These are phyloP conservation scores for Lycaena phlaeas DNA, from an alignment of 2,888 invertebrate species.

Conservation along the genomic window DNA sequence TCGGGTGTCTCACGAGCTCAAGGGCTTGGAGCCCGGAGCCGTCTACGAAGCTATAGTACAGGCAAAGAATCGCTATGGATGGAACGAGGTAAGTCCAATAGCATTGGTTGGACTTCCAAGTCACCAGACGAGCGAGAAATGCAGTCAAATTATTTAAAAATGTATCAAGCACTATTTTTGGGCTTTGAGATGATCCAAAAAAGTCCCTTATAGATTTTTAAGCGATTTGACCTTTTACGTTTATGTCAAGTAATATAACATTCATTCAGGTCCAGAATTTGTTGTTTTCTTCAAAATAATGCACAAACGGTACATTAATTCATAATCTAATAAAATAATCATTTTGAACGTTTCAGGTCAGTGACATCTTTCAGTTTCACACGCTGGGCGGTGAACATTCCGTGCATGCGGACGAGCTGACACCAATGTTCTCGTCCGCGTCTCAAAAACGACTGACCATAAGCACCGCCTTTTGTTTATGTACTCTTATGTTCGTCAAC, in stretches of 20 bases:
- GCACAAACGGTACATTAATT: too few relatives aligned
- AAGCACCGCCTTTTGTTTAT: conserved; percentile 31
- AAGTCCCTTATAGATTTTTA: too few relatives aligned
- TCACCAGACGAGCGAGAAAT: too few relatives aligned
- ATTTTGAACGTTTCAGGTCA: conserved; percentile 61
- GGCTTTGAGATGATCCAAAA: too few relatives aligned
- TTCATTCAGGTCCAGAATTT: too few relatives aligned
- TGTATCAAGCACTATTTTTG: too few relatives aligned
- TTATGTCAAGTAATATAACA: too few relatives aligned
- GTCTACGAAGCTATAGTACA: conserved; percentile 83
- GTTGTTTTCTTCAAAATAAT: too few relatives aligned
- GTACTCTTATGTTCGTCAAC: conserved; percentile 22
- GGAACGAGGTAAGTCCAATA: conserved; percentile 79
- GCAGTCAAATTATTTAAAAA: too few relatives aligned
- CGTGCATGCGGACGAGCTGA: conserved; percentile 56
- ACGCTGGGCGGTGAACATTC: conserved; percentile 74
- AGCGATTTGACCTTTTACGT: too few relatives aligned
- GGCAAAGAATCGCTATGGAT: conserved; percentile 82
- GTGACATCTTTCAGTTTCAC: conserved; percentile 82
- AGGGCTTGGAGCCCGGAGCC: conserved; percentile 75
- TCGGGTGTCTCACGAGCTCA: conserved; percentile 76
- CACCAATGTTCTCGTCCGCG: conserved; percentile 48
- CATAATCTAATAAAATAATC: background rate
- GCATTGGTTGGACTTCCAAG: too few relatives aligned
- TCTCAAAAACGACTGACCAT: conserved; percentile 24